Percentiles rank a stretch among this genome's conserved stretches.
phyloP scores from a whole-genome alignment of 92 coral and sea anemone genomes.

The Porites divaricata region DNA sequence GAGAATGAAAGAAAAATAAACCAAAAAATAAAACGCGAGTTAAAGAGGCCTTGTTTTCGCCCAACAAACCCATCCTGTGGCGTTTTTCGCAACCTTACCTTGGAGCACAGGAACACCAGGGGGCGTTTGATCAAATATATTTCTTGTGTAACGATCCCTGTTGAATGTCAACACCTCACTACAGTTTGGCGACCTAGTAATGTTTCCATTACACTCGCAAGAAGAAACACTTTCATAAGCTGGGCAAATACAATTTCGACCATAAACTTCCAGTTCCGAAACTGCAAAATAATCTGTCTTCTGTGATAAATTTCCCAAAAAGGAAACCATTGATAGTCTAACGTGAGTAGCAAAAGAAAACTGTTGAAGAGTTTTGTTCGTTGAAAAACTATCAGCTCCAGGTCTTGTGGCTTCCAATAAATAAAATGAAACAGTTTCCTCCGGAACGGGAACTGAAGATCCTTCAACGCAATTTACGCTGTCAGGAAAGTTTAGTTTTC shows the following conservation, averaged over 20 bases:
- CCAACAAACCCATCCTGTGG: neutral
- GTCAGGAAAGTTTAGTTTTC: constrained; percentile 6
- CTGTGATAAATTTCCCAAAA: constrained; percentile 46
- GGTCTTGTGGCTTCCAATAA: constrained; percentile 37
- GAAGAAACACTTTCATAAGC: constrained; percentile 22
- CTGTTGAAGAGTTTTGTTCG: constrained; percentile 26
- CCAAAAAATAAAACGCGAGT: no score
- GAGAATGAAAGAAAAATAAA: no score
- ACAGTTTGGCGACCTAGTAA: constrained; percentile 12
- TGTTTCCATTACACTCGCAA: constrained; percentile 48
- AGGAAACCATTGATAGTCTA: constrained; percentile 36
- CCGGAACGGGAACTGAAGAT: constrained; percentile 40
- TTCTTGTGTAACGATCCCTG: constrained; percentile 30
- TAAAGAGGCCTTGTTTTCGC: no score
- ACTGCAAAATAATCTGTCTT: constrained; percentile 55
- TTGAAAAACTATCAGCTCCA: constrained; percentile 19
- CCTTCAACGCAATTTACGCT: constrained; percentile 48
- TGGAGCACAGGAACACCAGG: constrained; percentile 48
- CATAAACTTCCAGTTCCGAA: constrained; percentile 46
- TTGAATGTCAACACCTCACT: constrained; percentile 28
- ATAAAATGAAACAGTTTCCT: constrained; percentile 37
- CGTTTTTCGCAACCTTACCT: constrained; percentile 7
- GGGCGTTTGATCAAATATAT: constrained; percentile 39
- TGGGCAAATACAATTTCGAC: constrained; percentile 43
- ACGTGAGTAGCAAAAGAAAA: constrained; percentile 49